These are phyloP conservation scores for Synanthedon andrenaeformis DNA, from an alignment of 2,888 invertebrate species.

Conservation along the genomic window DNA sequence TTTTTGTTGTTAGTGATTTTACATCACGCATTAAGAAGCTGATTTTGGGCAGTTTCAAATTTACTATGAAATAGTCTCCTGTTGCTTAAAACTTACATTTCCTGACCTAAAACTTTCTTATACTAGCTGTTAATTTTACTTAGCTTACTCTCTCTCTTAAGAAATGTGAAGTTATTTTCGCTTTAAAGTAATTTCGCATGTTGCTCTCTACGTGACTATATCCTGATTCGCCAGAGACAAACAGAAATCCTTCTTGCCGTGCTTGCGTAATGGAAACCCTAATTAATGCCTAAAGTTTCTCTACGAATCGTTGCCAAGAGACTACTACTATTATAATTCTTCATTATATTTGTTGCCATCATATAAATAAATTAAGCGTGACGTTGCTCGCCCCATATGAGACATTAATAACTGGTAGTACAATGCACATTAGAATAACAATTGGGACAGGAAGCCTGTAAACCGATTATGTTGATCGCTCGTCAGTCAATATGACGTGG, in stretches of 20 bases:
- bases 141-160: background rate
- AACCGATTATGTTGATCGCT: constrained; percentile 62
- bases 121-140: too few species aligned
- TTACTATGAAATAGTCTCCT: too few species aligned
- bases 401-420: constrained; percentile 60
- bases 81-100: too few species aligned
- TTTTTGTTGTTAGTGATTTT: too few species aligned
- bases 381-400: constrained; percentile 28
- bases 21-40: too few species aligned
- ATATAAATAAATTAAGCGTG: constrained; percentile 41
- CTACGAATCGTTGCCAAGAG: constrained; percentile 30
- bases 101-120: too few species aligned
- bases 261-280: constrained; percentile 32
- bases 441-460: constrained; percentile 56
- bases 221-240: constrained; percentile 23
- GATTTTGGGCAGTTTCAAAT: too few species aligned
- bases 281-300: constrained; percentile 46
- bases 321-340: constrained; percentile 27
- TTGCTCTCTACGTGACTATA: constrained; percentile 21
- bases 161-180: background rate
- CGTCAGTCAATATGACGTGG: constrained; percentile 53
- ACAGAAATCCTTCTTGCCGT: constrained; percentile 23
- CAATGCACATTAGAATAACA: constrained; percentile 57
- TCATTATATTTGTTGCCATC: constrained; percentile 10
- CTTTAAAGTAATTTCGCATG: constrained; percentile 10